Conservation (phyloP, 2,888 invertebrate genomes). For the Nomada lathburiana region DNA sequence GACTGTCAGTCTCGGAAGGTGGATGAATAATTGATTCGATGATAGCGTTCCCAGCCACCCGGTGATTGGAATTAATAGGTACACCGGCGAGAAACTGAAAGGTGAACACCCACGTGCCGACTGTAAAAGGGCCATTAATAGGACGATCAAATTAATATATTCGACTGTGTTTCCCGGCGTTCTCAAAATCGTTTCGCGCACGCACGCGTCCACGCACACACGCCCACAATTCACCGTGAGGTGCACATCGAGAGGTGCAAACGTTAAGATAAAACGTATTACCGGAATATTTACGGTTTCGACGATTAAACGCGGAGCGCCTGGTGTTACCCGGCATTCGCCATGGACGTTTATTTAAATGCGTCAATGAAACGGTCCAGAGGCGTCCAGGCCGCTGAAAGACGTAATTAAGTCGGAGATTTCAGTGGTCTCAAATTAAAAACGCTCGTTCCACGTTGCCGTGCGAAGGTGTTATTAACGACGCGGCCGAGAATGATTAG, state of each 20-base stretch:
- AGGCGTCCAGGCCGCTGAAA: not conserved
- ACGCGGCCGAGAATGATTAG: conserved; percentile 8
- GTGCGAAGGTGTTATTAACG: conserved; percentile 44
- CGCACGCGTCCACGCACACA: conserved; percentile 29
- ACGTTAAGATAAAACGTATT: conserved; percentile 56
- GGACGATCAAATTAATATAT: conserved; percentile 84
- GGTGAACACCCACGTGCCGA: conserved; percentile 55
- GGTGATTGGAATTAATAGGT: conserved; percentile 40
- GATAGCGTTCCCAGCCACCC: conserved; percentile 6
- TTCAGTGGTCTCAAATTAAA: conserved; percentile 45
- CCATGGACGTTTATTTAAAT: conserved; percentile 48
- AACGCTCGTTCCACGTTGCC: conserved; percentile 30
- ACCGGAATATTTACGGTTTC: conserved; percentile 55
- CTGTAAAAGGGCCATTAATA: conserved; percentile 79
- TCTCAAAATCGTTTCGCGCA: conserved; percentile 51
- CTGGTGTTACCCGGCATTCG: not conserved
- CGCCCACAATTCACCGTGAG: conserved; percentile 19
- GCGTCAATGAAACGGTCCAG: conserved; percentile 37
- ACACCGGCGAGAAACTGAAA: conserved; percentile 29
- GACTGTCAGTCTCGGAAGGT: not conserved
- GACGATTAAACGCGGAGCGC: conserved; percentile 47
- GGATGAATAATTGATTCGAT: conserved; percentile 41
- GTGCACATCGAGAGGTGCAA: conserved; percentile 35
- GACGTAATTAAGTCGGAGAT: conserved; percentile 52
- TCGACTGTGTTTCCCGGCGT: conserved; percentile 49